Evolutionary conservation across 2,113 vertebrate genomes (phyloP), one percentile per base, ranked within the genome.

Genomic region (Rhabdomys dilectus): DNA sequence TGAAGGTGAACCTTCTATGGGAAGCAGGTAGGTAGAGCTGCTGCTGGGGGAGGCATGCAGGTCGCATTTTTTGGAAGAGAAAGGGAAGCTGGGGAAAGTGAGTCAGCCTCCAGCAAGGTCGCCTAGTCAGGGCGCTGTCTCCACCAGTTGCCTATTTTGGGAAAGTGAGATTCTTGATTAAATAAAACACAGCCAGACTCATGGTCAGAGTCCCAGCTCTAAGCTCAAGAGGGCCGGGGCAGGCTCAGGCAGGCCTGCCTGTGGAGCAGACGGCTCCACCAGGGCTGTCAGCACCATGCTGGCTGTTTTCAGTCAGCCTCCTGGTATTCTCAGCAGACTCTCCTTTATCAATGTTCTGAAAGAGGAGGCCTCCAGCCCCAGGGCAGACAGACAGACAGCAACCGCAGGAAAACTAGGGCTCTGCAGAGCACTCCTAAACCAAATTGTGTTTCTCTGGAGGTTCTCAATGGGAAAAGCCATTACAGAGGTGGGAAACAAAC

Each of bases 81-180:
- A 91, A 94, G 89, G 82, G 86, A 94, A 51, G 90, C 91, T 0
- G 26, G 95, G 91, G 95, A 95, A 82, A 89, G 84, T 98, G 98
- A 98, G 98, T 97, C 98, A 98, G 97, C 94, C n/a, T 62, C 94
- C 88, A 10, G 81, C 0, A 21, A 95, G 93, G 94, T 85, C 64
- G 95, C n/a, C 1, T 80, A 92, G 95, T 66, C 81, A 77, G 91
- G 94, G 88, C 92, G 36, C 68, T 82, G 76, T 94, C 96, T 95
- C 95, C n/a, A 76, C 92, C 94, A 96, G 97, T 97, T 98, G 96
- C 98, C 98, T 98, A 98, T 98, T 98, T 98, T 98, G 97, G 98
- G 97, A 98, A 98, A 97, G 96, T 97, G 97, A 95, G 97, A 96
- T 96, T 96, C 95, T 88, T 96, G 95, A 89, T 96, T 96, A 95